Conservation (phyloP, 2,888 invertebrate genomes). For the Lobophora halterata region DNA sequence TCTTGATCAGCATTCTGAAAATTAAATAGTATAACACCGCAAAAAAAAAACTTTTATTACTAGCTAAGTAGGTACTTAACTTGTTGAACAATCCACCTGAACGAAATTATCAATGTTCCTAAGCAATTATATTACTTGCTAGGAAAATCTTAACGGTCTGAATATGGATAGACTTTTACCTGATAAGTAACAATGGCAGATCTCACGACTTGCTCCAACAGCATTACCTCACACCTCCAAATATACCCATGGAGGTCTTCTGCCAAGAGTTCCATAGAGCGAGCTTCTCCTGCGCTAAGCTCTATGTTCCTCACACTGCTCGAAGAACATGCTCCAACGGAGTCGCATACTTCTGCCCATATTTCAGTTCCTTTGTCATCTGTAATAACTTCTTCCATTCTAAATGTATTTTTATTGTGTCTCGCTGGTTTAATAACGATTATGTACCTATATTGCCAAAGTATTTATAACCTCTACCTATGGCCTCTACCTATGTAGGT, state of each 20-base stretch:
- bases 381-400: too few species aligned
- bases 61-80: too few species aligned
- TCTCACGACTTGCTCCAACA: constrained; percentile 34
- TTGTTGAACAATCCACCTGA: too few species aligned
- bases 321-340: constrained; percentile 45
- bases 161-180: constrained; percentile 30
- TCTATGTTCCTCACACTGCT: constrained; percentile 29
- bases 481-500: too few species aligned
- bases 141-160: too few species aligned
- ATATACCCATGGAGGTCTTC: constrained; percentile 37
- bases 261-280: constrained; percentile 36
- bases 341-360: constrained; percentile 56
- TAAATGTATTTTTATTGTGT: too few species aligned
- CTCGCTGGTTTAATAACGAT: too few species aligned
- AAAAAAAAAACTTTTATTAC: not conserved
- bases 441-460: too few species aligned
- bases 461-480: too few species aligned
- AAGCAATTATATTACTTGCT: too few species aligned
- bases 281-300: constrained; percentile 37
- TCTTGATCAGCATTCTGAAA: constrained; percentile 45
- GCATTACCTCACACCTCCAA: constrained; percentile 46
- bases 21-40: not conserved
- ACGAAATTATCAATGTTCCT: too few species aligned
- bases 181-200: constrained; percentile 45
- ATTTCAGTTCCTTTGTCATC: constrained; percentile 40